These are phyloP conservation scores for Myotis lucifugus DNA, from an alignment of 2,113 vertebrate species.

Conservation along the genomic window DNA sequence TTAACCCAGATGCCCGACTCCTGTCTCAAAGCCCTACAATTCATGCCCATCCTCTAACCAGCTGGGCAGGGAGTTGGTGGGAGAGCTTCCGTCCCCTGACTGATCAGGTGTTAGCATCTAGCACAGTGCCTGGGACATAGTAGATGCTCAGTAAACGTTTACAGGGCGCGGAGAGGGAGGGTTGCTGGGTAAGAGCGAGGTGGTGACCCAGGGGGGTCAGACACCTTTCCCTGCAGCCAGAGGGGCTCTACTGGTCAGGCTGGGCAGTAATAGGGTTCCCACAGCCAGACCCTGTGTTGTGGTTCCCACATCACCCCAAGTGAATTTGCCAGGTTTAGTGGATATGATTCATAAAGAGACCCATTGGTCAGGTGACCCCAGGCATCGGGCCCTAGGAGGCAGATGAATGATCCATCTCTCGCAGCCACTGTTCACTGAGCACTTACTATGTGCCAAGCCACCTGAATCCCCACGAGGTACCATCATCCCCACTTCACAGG, in stretches of 20 bases:
- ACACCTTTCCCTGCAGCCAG: background rate
- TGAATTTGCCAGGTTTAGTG: background rate
- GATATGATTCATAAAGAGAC: background rate
- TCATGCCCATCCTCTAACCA: background rate
- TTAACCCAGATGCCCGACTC: background rate
- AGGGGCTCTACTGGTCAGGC: background rate
- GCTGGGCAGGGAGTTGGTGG: background rate
- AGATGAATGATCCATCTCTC: background rate
- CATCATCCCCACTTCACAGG: background rate
- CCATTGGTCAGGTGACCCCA: background rate
- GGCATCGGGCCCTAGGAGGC: background rate
- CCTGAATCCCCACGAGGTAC: background rate
- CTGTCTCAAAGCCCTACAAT: background rate
- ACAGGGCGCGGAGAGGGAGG: background rate
- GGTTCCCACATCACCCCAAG: background rate
- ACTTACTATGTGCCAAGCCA: background rate
- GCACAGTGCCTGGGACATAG: background rate
- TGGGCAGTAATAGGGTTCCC: rapidly evolving
- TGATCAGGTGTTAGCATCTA: no score
- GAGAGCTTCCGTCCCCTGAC: no score
- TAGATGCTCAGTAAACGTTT: background rate
- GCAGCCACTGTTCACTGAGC: background rate
- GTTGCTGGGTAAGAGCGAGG: background rate
- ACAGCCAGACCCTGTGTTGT: background rate
- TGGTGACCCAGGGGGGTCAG: background rate